phyloP scores from a whole-genome alignment of 2,113 vertebrate genomes.

The Platysternon megacephalum region DNA sequence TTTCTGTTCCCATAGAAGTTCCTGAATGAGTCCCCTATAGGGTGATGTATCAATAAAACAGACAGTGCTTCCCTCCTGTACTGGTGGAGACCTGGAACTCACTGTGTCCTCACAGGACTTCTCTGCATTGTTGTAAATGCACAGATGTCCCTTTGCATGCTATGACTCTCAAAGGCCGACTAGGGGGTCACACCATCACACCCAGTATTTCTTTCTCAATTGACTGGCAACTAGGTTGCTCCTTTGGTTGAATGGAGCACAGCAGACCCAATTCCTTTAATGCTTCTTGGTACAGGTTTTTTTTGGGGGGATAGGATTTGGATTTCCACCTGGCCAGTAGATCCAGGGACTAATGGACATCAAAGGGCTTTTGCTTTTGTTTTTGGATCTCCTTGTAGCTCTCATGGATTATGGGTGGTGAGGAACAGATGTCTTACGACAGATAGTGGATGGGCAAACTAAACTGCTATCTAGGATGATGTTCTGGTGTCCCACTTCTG shows the following conservation, averaged over 20 bases:
- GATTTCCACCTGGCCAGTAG: background rate
- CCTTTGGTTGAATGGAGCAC: background rate
- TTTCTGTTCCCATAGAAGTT: background rate
- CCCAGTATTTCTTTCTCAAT: background rate
- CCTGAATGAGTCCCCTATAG: background rate
- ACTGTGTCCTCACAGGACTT: background rate
- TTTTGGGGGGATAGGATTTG: background rate
- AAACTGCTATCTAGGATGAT: background rate
- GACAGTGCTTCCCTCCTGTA: background rate
- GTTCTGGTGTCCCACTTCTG: too few species aligned
- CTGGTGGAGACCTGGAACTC: background rate
- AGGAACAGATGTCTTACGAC: background rate
- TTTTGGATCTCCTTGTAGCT: background rate
- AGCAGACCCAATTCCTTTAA: too few species aligned
- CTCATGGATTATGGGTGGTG: background rate
- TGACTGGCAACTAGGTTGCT: background rate
- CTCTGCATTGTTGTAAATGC: background rate
- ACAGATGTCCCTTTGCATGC: background rate
- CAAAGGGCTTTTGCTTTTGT: background rate
- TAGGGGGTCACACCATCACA: background rate
- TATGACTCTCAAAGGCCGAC: background rate
- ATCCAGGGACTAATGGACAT: background rate
- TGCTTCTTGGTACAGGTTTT: background rate
- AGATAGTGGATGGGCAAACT: too few species aligned
- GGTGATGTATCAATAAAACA: background rate